Evolutionary conservation across 2,888 invertebrate species (phyloP).

Genomic region (Nymphalis c-album): DNA sequence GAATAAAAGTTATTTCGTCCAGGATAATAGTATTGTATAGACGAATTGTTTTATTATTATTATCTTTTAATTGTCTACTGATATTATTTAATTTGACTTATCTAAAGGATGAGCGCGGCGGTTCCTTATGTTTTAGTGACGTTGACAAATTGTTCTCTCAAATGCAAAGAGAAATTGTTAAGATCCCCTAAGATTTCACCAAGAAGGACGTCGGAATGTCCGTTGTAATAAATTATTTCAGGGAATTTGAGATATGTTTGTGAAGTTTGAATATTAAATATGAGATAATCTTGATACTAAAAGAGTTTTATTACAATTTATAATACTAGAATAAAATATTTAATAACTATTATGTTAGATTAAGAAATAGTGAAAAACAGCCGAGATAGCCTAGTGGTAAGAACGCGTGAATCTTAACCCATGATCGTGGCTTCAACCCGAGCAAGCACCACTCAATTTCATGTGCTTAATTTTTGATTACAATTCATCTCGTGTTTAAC

Average conservation of each 20-base stretch:
- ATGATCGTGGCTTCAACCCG: too few species aligned
- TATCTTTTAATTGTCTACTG: constrained; percentile 12
- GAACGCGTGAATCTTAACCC: too few species aligned
- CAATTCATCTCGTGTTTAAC: too few species aligned
- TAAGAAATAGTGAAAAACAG: too few species aligned
- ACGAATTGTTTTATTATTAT: background rate
- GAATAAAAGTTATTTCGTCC: too few species aligned
- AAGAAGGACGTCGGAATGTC: constrained; percentile 8
- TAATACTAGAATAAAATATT: too few species aligned
- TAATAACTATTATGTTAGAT: background rate
- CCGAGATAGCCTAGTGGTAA: too few species aligned
- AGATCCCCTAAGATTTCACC: constrained; percentile 23
- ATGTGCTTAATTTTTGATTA: too few species aligned
- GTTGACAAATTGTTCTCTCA: constrained; percentile 34
- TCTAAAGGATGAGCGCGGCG: constrained; percentile 22
- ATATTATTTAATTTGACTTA: constrained; percentile 22
- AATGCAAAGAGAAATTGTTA: constrained; percentile 33
- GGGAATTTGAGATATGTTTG: constrained; percentile 10
- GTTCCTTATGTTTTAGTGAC: constrained; percentile 33
- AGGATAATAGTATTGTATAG: too few species aligned
- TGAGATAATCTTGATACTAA: background rate
- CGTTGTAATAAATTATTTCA: constrained; percentile 14
- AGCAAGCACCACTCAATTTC: too few species aligned
- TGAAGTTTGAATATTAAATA: background rate
- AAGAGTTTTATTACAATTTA: too few species aligned